Evolutionary conservation across 2,797 vertebrate species (phyloP).

Genomic region (Tokudaia muenninki): DNA sequence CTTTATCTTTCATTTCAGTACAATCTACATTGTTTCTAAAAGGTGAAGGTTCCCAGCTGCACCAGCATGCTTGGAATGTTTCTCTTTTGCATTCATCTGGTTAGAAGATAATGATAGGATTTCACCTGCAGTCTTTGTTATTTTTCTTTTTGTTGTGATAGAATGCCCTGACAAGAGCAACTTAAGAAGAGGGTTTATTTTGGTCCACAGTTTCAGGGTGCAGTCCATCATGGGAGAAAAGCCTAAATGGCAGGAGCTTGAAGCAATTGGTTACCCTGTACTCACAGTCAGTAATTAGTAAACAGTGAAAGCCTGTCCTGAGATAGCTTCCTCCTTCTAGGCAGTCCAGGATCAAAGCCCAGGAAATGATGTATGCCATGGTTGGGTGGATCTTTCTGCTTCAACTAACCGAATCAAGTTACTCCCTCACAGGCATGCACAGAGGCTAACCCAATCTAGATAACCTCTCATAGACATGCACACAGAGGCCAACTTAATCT

Average conservation of each 20-base stretch:
- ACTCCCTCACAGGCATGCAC: background rate
- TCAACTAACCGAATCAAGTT: background rate
- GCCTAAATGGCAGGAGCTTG: no score
- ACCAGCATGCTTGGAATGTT: conserved; percentile 94
- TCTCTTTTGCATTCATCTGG: conserved; percentile 95
- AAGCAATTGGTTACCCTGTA: background rate
- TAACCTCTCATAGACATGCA: background rate
- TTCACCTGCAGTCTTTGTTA: background rate
- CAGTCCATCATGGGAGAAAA: background rate
- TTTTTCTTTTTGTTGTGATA: background rate
- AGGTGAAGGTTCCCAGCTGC: conserved; percentile 97
- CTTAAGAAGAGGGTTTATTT: background rate
- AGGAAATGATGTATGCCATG: background rate
- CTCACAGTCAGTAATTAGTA: background rate
- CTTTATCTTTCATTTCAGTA: conserved; percentile 90
- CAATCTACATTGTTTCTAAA: conserved; percentile 97
- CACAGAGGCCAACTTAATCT: background rate
- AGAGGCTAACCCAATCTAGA: background rate
- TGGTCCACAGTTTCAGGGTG: background rate
- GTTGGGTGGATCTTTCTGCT: background rate
- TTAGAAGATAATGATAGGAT: conserved; percentile 91
- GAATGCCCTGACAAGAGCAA: background rate
- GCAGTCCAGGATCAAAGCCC: background rate
- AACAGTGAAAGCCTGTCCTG: background rate
- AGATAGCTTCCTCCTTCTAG: background rate